These are phyloP conservation scores for Cheirogaleus major DNA, from an alignment of 2,797 vertebrate genomes.

Conservation along the genomic window DNA sequence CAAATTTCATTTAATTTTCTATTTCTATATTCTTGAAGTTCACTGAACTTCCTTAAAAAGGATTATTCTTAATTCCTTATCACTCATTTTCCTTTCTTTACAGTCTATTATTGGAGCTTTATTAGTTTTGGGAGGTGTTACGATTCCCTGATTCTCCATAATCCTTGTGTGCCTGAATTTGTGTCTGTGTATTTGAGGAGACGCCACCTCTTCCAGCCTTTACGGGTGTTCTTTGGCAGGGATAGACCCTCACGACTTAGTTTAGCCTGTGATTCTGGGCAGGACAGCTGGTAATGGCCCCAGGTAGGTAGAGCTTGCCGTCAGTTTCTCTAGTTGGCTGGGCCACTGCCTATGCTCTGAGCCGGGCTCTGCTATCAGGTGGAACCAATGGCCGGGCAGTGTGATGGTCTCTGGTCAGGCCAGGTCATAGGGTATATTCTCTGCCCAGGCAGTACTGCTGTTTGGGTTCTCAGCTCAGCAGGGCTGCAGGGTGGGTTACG, in stretches of 20 bases:
- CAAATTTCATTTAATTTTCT: neutral
- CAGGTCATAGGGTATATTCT: neutral
- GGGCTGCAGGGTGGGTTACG: neutral
- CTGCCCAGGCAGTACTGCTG: too few species aligned
- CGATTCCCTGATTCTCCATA: neutral
- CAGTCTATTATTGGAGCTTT: neutral
- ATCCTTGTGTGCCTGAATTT: neutral
- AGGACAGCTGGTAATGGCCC: neutral
- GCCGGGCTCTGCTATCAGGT: neutral
- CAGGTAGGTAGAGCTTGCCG: neutral
- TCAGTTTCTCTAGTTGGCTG: neutral
- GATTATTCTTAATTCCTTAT: neutral
- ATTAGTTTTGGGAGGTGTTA: neutral
- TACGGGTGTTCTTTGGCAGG: neutral
- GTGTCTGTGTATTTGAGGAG: neutral
- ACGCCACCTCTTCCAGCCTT: neutral
- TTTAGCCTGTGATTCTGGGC: neutral
- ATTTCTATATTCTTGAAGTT: neutral
- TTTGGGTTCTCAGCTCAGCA: neutral
- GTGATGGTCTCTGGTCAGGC: neutral
- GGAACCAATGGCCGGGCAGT: neutral
- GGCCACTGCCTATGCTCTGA: neutral
- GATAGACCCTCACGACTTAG: neutral
- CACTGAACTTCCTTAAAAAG: neutral
- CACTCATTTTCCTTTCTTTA: neutral